These are phyloP conservation scores for Saccostrea glomerata DNA, from an alignment of 1,140 invertebrate genomes.

Conservation along the genomic window DNA sequence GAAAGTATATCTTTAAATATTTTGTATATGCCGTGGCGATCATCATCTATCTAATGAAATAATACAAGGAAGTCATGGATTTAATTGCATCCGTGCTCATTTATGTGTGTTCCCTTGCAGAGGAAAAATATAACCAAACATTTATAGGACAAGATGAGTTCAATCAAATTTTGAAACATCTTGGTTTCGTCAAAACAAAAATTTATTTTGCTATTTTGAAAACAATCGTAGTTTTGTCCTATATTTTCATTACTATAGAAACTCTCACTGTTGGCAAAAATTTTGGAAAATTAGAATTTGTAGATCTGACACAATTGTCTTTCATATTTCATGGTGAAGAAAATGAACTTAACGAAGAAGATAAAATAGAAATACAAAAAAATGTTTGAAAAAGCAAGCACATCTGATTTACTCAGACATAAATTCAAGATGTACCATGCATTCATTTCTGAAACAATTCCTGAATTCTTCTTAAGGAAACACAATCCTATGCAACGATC, in stretches of 20 bases:
- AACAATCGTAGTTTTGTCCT: neutral
- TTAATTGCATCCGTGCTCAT: neutral
- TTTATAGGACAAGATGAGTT: neutral
- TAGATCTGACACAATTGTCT: neutral
- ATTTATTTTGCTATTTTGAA: neutral
- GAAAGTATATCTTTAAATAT: neutral
- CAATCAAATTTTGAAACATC: neutral
- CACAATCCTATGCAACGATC: neutral
- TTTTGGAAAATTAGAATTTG: neutral
- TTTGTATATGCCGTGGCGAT: neutral
- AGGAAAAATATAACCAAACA: neutral
- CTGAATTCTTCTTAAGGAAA: neutral
- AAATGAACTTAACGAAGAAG: neutral
- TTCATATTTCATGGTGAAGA: neutral
- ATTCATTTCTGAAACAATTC: neutral
- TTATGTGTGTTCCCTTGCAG: neutral
- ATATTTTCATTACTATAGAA: neutral
- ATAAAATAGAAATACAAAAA: conserved; percentile 11
- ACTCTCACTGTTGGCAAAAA: neutral
- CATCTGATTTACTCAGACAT: neutral
- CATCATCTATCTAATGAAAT: neutral
- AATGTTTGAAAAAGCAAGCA: neutral
- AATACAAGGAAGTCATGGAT: neutral
- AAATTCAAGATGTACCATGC: conserved; percentile 7
- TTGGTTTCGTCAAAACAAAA: neutral